phyloP scores from a whole-genome alignment of 2,797 vertebrate species.

The Fringilla coelebs region DNA sequence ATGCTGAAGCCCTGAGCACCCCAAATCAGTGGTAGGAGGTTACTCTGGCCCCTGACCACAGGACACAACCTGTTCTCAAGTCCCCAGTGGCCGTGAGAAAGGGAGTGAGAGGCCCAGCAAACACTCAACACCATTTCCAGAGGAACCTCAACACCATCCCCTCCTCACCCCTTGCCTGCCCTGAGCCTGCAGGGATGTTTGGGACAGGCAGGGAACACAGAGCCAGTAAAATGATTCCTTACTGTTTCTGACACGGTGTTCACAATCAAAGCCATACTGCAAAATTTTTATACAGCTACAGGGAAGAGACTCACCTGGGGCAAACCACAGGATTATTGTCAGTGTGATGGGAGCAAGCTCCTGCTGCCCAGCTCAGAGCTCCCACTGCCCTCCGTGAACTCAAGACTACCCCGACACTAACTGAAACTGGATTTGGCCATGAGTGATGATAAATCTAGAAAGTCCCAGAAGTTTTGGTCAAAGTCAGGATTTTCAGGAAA shows the following conservation, averaged over 20 bases:
- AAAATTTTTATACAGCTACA: not conserved
- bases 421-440: not conserved
- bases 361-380: not conserved
- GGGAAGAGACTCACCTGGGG: not conserved
- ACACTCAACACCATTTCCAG: fast-evolving
- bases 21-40: not conserved
- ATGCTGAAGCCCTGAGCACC: not conserved
- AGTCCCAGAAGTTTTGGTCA: conserved; percentile 8
- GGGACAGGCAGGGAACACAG: not conserved
- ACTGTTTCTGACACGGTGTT: not conserved
- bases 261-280: not conserved
- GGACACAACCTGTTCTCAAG: not conserved
- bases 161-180: not conserved
- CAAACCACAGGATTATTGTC: not conserved
- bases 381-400: not conserved
- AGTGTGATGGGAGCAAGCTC: not conserved
- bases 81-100: not conserved
- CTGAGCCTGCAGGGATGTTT: not conserved
- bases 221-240: not conserved
- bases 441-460: not conserved
- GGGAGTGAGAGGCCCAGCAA: not conserved
- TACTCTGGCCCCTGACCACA: not conserved
- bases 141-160: not conserved
- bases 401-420: not conserved
- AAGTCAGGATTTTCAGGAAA: conserved; percentile 37